A percentile compares a stretch with the other conserved stretches of the same genome.
Conservation (phyloP, 2,113 vertebrate species). For the Benitochromis conjunctus region DNA sequence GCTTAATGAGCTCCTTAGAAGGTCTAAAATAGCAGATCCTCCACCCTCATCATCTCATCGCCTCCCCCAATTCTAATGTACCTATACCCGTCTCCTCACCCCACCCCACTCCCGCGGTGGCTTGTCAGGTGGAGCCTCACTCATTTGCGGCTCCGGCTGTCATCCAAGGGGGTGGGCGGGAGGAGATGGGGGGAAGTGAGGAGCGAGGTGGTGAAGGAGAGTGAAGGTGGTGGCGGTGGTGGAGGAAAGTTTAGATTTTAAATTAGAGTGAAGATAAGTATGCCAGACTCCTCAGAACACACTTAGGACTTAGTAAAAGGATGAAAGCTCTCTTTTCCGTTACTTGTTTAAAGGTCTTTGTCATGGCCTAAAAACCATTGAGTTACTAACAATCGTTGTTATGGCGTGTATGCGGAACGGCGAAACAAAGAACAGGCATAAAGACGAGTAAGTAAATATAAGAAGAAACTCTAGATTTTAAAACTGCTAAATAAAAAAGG, state of each 20-base stretch:
- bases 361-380: not conserved
- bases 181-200: not conserved
- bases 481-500: not conserved
- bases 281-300: not conserved
- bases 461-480: not conserved
- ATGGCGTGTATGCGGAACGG: not conserved
- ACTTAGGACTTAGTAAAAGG: not conserved
- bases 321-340: not conserved
- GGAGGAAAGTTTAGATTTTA: not conserved
- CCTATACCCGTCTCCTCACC: constrained; percentile 29
- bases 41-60: constrained; percentile 14
- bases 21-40: constrained; percentile 75
- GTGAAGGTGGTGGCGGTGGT: constrained; percentile 4
- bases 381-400: not conserved
- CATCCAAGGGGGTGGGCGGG: not conserved
- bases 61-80: constrained; percentile 20
- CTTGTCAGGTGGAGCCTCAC: constrained; percentile 78
- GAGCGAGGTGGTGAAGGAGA: constrained; percentile 29
- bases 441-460: not conserved
- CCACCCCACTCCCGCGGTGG: not conserved
- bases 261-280: not conserved
- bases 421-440: not conserved
- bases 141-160: constrained; percentile 72
- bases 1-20: constrained; percentile 85
- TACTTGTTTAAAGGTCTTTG: not conserved